These are phyloP conservation scores for Erebia aethiops DNA, from an alignment of 2,888 invertebrate genomes.

Conservation along the genomic window DNA sequence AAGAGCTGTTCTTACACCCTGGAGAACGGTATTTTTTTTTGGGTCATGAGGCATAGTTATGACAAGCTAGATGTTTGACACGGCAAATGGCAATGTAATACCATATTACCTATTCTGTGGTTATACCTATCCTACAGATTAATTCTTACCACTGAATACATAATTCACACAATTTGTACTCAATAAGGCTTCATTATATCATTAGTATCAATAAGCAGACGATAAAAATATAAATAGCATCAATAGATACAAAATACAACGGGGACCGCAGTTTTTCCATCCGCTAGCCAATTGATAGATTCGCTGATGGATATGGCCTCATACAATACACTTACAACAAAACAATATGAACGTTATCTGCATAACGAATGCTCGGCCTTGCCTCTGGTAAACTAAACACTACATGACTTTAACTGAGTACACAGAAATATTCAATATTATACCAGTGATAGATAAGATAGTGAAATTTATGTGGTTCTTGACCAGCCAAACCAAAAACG, in stretches of 20 bases:
- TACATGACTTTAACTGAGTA: constrained; percentile 16
- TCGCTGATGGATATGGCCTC: constrained; percentile 34
- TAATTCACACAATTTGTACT: too few species aligned
- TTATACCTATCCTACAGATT: too few species aligned
- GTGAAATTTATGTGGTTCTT: too few species aligned
- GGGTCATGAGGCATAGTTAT: too few species aligned
- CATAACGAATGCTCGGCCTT: constrained; percentile 33
- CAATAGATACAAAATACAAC: constrained; percentile 8
- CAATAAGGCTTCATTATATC: too few species aligned
- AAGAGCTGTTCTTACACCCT: too few species aligned
- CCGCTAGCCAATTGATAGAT: constrained; percentile 20
- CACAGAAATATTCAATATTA: neutral
- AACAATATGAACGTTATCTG: constrained; percentile 32
- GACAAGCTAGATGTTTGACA: too few species aligned
- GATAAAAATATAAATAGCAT: neutral
- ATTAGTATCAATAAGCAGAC: neutral
- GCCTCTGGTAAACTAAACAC: constrained; percentile 29
- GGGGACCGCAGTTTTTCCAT: constrained; percentile 14
- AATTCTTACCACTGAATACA: too few species aligned
- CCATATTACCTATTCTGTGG: too few species aligned
- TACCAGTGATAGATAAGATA: neutral
- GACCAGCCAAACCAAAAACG: too few species aligned
- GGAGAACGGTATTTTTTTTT: too few species aligned
- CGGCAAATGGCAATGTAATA: too few species aligned
- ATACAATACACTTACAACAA: constrained; percentile 24